Conservation (phyloP, 2,797 vertebrate species). For the Sardinella longiceps region DNA sequence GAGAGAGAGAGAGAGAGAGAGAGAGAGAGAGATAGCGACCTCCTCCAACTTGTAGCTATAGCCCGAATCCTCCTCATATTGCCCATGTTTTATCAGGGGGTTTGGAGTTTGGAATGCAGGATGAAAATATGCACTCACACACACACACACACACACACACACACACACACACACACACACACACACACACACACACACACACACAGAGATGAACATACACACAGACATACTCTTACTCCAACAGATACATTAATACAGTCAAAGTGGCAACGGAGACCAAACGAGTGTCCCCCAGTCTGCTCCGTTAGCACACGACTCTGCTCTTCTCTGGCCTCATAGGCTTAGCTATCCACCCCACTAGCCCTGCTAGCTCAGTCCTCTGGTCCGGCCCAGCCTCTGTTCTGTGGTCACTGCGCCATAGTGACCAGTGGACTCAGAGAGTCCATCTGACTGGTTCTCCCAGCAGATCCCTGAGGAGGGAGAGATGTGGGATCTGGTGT, state of each 20-base stretch:
- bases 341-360: not conserved
- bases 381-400: not conserved
- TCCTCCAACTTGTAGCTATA: not conserved
- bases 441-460: not conserved
- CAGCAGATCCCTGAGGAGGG: conserved; percentile 46
- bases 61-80: not conserved
- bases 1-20: conserved; percentile 24
- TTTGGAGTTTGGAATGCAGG: conserved; percentile 5
- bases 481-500: conserved; percentile 58
- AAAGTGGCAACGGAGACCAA: not conserved
- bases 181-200: not conserved
- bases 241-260: not conserved
- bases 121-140: not conserved
- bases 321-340: not conserved
- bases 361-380: not conserved
- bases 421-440: not conserved
- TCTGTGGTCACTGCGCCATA: not conserved
- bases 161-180: not conserved
- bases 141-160: not conserved
- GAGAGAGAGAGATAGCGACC: not conserved
- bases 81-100: not conserved
- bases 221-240: not conserved
- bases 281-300: not conserved
- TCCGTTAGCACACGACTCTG: not conserved
- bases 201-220: not conserved